Evolutionary conservation across 2,113 vertebrate species (phyloP), one percentile per base, ranked within the genome.

Genomic region (Ranitomeya variabilis): DNA sequence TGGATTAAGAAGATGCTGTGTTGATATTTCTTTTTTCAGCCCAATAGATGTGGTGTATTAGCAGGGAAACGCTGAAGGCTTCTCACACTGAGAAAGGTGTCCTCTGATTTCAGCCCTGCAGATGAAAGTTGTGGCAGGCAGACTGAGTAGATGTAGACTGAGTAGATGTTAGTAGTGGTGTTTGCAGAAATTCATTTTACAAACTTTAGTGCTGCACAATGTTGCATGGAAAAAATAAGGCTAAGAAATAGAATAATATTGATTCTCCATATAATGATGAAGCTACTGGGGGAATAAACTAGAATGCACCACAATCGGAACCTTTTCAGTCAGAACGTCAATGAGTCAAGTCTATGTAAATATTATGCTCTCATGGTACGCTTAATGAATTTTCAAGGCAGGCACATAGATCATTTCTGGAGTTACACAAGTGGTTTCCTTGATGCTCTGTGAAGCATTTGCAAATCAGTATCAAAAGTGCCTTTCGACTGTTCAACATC

Each of bases 321-420:
- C 2, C 4, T 92, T 91, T 92, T 91, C 86, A 87, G 66, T 0
- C 0, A 45, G 0, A 18, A 2, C 76, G 52, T 90, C 87, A 90
- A 45, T 90, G 89, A 91, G 21, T 82, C 87, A 45, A 26, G 59
- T 71, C 89, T 92, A 82, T 55, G 90, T 90, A 92, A 92, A 83
- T 21, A 66, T 12, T 84, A 57, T 85, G 52, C 64, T 91, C 77
- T 80, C 90, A 90, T 76, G 21, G 23, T 84, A 90, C 89, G 90
- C 74, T n/a, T 83, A 80, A 92, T 87, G 82, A 79, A 85, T 89
- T 91, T 93, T 90, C 62, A 91, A 91, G 79, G 91, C 11, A 83
- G 91, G 60, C 26, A 23, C 62, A 88, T 91, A 91, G 64, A 89
- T 93, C 60, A 90, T 85, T 78, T 90, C 15, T 83, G 86, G 73